Evolutionary conservation across 1,140 invertebrate genomes (phyloP).

Genomic region (Hyles vespertilio): DNA sequence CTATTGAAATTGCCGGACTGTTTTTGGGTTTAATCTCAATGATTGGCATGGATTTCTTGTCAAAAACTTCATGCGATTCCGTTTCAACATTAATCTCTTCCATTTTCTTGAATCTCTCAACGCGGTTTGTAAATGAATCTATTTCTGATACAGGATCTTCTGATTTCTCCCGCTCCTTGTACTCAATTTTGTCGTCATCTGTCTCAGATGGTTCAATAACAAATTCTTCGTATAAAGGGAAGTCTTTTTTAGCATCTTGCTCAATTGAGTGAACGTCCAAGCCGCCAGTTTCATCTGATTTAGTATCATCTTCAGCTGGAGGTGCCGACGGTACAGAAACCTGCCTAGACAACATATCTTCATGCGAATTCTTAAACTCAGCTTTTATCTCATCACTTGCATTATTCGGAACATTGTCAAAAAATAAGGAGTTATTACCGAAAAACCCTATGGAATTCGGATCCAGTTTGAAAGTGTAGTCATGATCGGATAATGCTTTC

Average conservation of each 20-base stretch:
- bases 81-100: constrained; percentile 29
- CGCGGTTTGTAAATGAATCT: constrained; percentile 57
- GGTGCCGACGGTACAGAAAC: constrained; percentile 49
- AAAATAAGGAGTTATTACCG: constrained; percentile 39
- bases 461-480: constrained; percentile 32
- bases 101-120: constrained; percentile 56
- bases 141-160: constrained; percentile 35
- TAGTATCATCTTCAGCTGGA: constrained; percentile 46
- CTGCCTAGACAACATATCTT: constrained; percentile 37
- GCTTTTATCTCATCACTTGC: constrained; percentile 61
- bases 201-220: constrained; percentile 59
- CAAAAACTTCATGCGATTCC: constrained; percentile 16
- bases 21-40: constrained; percentile 26
- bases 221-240: constrained; percentile 56
- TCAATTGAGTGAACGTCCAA: constrained; percentile 64
- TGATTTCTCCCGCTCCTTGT: constrained; percentile 36
- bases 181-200: constrained; percentile 58
- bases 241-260: constrained; percentile 63
- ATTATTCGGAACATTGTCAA: constrained; percentile 49
- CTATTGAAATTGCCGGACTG: constrained; percentile 40
- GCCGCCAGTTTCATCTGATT: constrained; percentile 51
- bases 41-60: constrained; percentile 21
- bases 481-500: constrained; percentile 17
- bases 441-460: constrained; percentile 31
- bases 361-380: constrained; percentile 41